Percentiles rank a stretch among this genome's conserved stretches.
Evolutionary conservation across 2,797 vertebrate species (phyloP).

Genomic region (Enteromius mattozi): DNA sequence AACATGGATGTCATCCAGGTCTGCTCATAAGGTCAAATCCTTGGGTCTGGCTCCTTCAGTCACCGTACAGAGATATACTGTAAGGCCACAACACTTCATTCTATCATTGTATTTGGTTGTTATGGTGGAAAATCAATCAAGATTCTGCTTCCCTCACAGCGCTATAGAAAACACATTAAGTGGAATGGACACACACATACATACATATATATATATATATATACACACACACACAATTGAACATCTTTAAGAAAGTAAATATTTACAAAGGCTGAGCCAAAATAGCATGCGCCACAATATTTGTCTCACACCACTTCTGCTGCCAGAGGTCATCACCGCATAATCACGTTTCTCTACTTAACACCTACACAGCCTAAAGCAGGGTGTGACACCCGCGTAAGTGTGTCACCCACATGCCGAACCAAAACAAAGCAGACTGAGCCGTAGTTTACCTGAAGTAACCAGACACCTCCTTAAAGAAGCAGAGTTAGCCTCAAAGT

Average conservation of each 20-base stretch:
- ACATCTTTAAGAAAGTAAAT: not conserved
- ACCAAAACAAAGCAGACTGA: conserved; percentile 49
- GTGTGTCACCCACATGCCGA: conserved; percentile 49
- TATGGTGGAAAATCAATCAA: not conserved
- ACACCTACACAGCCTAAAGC: conserved; percentile 39
- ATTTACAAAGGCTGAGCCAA: not conserved
- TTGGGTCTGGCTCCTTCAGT: conserved; percentile 37
- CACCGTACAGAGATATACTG: conserved; percentile 31
- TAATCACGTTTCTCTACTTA: conserved; percentile 51
- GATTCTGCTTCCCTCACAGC: not conserved
- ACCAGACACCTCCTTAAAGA: conserved; percentile 40
- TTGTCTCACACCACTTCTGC: not conserved
- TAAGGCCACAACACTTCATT: conserved; percentile 31
- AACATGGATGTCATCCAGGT: conserved; percentile 42
- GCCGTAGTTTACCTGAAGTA: conserved; percentile 39
- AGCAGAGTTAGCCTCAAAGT: conserved; percentile 16
- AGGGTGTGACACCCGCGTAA: conserved; percentile 39
- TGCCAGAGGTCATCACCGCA: conserved; percentile 32
- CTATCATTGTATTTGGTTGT: conserved; percentile 1
- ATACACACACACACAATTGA: not conserved
- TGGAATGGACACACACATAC: not conserved
- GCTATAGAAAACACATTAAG: not conserved
- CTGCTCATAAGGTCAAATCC: conserved; percentile 51
- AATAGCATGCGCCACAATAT: conserved; percentile 20
- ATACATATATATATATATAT: too few species aligned